Conservation (phyloP, 2,113 vertebrate genomes). For the Elaphurus davidianus region DNA sequence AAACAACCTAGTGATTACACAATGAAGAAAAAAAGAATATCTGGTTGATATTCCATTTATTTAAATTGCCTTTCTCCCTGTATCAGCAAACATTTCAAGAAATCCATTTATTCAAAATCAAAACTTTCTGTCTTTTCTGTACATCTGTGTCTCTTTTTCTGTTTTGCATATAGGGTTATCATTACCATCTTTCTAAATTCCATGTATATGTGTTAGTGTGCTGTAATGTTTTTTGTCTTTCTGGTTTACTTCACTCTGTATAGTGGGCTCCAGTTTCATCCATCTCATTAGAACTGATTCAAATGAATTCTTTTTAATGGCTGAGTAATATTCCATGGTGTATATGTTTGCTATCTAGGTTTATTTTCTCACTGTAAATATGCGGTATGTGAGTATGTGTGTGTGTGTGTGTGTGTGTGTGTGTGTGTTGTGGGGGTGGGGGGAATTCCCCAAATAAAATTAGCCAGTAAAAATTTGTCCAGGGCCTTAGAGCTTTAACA, state of each 20-base stretch:
- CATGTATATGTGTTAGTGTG: too few species aligned
- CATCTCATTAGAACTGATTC: too few species aligned
- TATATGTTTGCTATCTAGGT: not conserved
- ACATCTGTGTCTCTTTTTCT: too few species aligned
- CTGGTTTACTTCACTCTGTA: too few species aligned
- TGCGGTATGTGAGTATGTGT: not conserved
- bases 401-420: not conserved
- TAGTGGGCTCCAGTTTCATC: too few species aligned
- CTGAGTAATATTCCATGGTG: too few species aligned
- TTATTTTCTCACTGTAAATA: not conserved
- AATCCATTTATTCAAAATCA: slow-evolving; percentile 4
- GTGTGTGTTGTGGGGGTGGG: not conserved
- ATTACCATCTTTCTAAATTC: too few species aligned
- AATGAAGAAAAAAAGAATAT: not conserved
- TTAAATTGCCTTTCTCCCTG: slow-evolving; percentile 10
- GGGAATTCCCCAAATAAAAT: not conserved
- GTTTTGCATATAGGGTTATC: too few species aligned
- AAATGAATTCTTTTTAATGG: too few species aligned
- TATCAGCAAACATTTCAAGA: not conserved
- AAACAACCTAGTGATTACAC: not conserved
- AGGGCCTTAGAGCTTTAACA: not conserved
- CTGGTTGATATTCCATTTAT: not conserved
- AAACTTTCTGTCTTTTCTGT: not conserved
- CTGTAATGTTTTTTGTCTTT: too few species aligned
- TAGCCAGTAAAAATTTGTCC: not conserved